Percentiles rank a stretch among this genome's conserved stretches.
Conservation (phyloP, 2,888 invertebrate genomes). For the Allophyes oxyacanthae region DNA sequence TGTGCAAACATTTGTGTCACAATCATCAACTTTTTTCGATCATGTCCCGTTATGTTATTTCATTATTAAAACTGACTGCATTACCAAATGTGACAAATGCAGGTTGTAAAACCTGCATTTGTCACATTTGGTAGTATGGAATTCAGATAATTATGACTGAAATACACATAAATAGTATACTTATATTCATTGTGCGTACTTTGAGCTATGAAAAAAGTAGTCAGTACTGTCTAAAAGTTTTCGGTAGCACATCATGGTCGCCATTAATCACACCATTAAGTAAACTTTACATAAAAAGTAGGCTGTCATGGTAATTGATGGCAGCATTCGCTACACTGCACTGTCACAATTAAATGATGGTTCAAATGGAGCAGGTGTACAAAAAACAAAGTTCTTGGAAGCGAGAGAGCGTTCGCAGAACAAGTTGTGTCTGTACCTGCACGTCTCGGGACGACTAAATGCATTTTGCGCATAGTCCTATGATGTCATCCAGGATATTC, state of each 20-base stretch:
- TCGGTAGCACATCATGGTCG: constrained; percentile 25
- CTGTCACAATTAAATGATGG: constrained; percentile 74
- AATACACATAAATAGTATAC: constrained; percentile 26
- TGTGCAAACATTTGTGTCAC: too few relatives aligned
- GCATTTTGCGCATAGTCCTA: constrained; percentile 59
- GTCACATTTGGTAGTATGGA: constrained; percentile 2
- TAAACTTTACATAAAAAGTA: constrained; percentile 49
- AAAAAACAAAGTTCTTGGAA: constrained; percentile 74
- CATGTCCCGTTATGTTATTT: constrained; percentile 12
- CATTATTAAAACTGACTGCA: constrained; percentile 10
- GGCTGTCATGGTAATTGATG: constrained; percentile 77
- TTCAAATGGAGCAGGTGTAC: constrained; percentile 80
- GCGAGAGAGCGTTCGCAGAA: constrained; percentile 76
- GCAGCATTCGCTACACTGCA: constrained; percentile 67
- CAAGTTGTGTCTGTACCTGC: constrained; percentile 66
- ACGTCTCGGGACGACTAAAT: constrained; percentile 54
- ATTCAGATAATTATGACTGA: constrained; percentile 24
- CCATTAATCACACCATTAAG: constrained; percentile 53
- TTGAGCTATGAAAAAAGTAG: constrained; percentile 30
- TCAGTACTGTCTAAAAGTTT: constrained; percentile 35
- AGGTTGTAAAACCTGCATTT: constrained; percentile 7
- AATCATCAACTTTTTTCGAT: background rate
- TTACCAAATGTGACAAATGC: too few relatives aligned
- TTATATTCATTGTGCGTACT: constrained; percentile 23
- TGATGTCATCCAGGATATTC: constrained; percentile 73